Evolutionary conservation across 2,113 vertebrate genomes (phyloP), one percentile per base, ranked within the genome.

Genomic region (Oriolus oriolus): DNA sequence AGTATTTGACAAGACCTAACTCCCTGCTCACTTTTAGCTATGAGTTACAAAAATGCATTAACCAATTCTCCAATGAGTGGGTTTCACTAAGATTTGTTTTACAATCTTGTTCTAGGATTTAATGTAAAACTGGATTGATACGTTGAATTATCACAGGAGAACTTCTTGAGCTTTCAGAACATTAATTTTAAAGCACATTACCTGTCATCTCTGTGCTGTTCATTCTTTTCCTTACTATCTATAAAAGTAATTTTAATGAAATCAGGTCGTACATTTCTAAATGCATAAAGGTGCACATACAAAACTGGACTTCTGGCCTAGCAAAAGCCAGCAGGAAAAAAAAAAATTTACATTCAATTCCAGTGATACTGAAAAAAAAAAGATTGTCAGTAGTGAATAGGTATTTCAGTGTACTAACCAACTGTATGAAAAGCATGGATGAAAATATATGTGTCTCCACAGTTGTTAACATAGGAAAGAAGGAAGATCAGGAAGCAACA

Each of bases 121-220:
- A 95, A 94, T 84, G 64, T 33, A 75, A 63, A 95, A 91, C 79
- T 82, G 31, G 83, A 93, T 24, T 94, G 76, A 86, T 93, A 75
- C 1, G 1, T 57, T 89, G 85, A 90, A 94, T 82, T 93, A 95
- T 78, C 79, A 87, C 49, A 75, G 20, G 18, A 90, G 73, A 94
- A 89, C 37, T 82, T 70, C 61, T 75, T 75, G 41, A 93, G 90
- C 73, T 87, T 90, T 82, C 83, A 84, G 88, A 92, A 92, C 61
- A 60, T 96, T 95, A 78, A 93, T 94, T 94, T 89, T 81, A 89
- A 94, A 96, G 64, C 27, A 71, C 37, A 49, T 94, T 92, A 81
- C 71, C 65, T 56, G 57, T 54, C 50, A 90, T 61, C 37, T 83
- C 54, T 27, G 16, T 33, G 24, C 47, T 54, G 30, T 37, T 69